Evolutionary conservation across 2,113 vertebrate genomes (phyloP).

Genomic region (Gasterosteus aculeatus): DNA sequence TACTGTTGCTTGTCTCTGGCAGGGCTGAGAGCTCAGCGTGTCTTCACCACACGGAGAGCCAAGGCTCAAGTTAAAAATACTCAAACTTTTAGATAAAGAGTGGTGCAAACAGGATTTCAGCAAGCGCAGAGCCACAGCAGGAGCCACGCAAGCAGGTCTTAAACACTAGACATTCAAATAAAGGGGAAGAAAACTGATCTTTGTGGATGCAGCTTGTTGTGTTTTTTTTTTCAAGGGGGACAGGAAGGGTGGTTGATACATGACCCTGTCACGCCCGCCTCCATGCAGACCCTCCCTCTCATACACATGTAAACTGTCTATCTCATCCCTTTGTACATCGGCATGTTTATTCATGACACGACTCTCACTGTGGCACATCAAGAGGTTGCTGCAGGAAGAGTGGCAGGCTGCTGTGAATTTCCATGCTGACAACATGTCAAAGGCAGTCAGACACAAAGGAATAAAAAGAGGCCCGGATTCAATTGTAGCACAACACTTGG

Average conservation of each 20-base stretch:
- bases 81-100: conserved; percentile 39
- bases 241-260: not conserved
- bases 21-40: conserved; percentile 38
- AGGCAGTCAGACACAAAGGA: conserved; percentile 61
- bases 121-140: conserved; percentile 42
- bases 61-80: conserved; percentile 33
- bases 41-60: conserved; percentile 27
- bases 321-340: conserved; percentile 69
- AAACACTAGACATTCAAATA: conserved; percentile 4
- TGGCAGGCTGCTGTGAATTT: conserved; percentile 63
- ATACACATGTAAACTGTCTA: conserved; percentile 72
- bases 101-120: conserved; percentile 56
- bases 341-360: conserved; percentile 74
- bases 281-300: conserved; percentile 47
- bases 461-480: conserved; percentile 59
- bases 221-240: not conserved
- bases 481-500: conserved; percentile 40
- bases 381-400: conserved; percentile 67
- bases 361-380: conserved; percentile 68
- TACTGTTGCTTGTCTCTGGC: conserved; percentile 34
- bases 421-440: conserved; percentile 67
- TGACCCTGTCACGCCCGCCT: conserved; percentile 53
- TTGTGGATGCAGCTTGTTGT: conserved; percentile 21
- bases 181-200: not conserved
- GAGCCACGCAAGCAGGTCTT: conserved; percentile 21